Base-by-base conservation (phyloP, 1,140 invertebrate species). In the Trichomalopsis sarcophagae region DNA sequence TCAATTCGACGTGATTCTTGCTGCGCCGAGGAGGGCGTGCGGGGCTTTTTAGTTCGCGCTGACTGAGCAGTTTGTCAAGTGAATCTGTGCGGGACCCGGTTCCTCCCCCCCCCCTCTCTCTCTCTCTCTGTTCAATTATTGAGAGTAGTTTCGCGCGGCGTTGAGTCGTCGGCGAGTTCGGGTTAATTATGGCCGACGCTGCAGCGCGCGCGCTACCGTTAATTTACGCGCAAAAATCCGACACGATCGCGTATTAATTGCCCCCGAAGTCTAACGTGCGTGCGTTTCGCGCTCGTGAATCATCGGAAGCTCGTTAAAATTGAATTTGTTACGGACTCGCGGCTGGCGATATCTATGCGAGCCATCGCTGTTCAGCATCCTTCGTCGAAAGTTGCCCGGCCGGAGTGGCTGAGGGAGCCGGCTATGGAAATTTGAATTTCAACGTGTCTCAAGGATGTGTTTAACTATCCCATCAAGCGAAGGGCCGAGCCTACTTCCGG, bases 391-490 rank as follows among this genome's bases (percentile, higher is more conserved):
- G 27, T 62, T 62, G 9, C 68, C 23, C 68, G 23, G 68, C 23
- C 23, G 6, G n/a, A 2, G 4, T 0, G 27, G 27, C 27, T 1
- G 4, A 27, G 68, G n/a, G 17, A 21, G 17, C 1, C 27, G 36
- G 27, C 11, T 44, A 30, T 33, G 21, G 66, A 78, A 84, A 79
- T 84, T 84, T 84, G 82, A 84, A 84, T 79, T 84, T 84, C 66
- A 84, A 79, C 55, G 76, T 17, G 62, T 77, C 75, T 71, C 74
- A 50, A 84, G 82, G 82, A 84, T 78, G 75, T 84, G 36, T 83
- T 83, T 76, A 83, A 83, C 69, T 44, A 73, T 81, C 79, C 79
- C 36, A 73, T 71, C 62, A 80, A 23, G 47, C 47, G 2, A 2
- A 2, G 71, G 21, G 47, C 23, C 36, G 62, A 80, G 62, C 23